Evolutionary conservation across 2,797 vertebrate species (phyloP).

Genomic region (Cheirogaleus major): DNA sequence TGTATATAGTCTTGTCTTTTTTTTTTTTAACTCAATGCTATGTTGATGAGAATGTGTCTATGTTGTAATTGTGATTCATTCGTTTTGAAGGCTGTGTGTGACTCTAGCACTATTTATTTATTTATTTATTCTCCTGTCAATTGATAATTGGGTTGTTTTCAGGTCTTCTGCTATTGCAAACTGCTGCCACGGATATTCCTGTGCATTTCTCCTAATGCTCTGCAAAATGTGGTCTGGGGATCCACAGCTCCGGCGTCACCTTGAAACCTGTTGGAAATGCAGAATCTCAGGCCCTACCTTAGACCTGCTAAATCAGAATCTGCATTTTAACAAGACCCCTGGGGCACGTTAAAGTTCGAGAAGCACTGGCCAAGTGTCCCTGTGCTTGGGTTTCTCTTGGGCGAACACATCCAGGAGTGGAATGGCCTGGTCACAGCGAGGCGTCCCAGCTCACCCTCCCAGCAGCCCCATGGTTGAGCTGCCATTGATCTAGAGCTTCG

Average conservation of each 20-base stretch:
- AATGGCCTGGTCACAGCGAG: neutral
- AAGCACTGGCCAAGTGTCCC: neutral
- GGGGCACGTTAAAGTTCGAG: neutral
- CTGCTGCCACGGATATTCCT: neutral
- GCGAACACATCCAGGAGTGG: neutral
- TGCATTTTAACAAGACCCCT: neutral
- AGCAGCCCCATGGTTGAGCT: too few relatives aligned
- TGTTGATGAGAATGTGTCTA: neutral
- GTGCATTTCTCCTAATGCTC: neutral
- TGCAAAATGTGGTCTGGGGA: neutral
- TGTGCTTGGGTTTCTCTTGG: neutral
- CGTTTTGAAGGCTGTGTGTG: neutral
- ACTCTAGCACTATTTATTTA: neutral
- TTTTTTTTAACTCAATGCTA: neutral
- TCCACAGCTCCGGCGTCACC: neutral
- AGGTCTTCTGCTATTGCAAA: neutral
- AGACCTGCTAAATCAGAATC: neutral
- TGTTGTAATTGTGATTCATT: neutral
- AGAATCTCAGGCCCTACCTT: neutral
- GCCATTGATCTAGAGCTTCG: neutral
- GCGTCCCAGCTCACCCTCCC: neutral
- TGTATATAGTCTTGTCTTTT: neutral
- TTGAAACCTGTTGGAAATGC: neutral
- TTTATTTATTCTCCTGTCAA: neutral
- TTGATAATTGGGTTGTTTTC: constrained; percentile 40